phyloP scores from a whole-genome alignment of 1,140 invertebrate species.

The Thalassaphorura encarpata region DNA sequence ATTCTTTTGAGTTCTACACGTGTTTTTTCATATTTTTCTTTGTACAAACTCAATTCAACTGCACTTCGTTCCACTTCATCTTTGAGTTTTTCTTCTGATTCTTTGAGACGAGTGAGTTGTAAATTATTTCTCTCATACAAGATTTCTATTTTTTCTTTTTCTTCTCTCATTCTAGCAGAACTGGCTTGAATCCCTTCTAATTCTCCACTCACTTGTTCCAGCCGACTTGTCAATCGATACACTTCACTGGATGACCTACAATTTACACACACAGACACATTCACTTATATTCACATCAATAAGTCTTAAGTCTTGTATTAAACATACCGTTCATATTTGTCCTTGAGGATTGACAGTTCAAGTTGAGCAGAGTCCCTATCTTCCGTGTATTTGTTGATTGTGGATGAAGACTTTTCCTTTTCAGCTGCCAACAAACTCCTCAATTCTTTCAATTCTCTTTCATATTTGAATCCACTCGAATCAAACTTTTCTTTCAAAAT shows the following conservation, averaged over 20 bases:
- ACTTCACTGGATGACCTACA: slow-evolving; percentile 40
- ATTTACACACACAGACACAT: not conserved
- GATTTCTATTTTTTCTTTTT: slow-evolving; percentile 73
- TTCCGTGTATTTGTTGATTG: slow-evolving; percentile 60
- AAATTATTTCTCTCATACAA: slow-evolving; percentile 73
- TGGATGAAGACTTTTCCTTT: slow-evolving; percentile 21
- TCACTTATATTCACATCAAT: too few species aligned
- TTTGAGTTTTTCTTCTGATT: slow-evolving; percentile 81
- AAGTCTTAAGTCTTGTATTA: too few species aligned
- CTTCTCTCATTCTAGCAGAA: slow-evolving; percentile 68
- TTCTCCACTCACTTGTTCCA: slow-evolving; percentile 74
- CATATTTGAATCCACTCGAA: slow-evolving; percentile 8
- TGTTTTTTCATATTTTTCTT: slow-evolving; percentile 70
- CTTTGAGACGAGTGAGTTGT: slow-evolving; percentile 71
- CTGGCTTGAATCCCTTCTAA: slow-evolving; percentile 70
- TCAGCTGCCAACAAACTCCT: slow-evolving; percentile 11
- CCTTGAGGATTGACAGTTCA: slow-evolving; percentile 82
- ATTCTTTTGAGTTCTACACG: slow-evolving; percentile 63
- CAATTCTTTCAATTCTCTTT: slow-evolving; percentile 15
- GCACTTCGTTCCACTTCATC: slow-evolving; percentile 68
- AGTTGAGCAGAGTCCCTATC: slow-evolving; percentile 77
- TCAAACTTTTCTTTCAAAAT: slow-evolving; percentile 23
- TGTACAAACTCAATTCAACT: slow-evolving; percentile 69
- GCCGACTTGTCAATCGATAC: slow-evolving; percentile 72
- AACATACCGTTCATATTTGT: slow-evolving; percentile 79